Percentiles rank a stretch among this genome's conserved stretches.
Evolutionary conservation across 30 jellyfish, hydroid and myxozoan species (phyloP).

Genomic region (Hydractinia symbiolongicarpus): DNA sequence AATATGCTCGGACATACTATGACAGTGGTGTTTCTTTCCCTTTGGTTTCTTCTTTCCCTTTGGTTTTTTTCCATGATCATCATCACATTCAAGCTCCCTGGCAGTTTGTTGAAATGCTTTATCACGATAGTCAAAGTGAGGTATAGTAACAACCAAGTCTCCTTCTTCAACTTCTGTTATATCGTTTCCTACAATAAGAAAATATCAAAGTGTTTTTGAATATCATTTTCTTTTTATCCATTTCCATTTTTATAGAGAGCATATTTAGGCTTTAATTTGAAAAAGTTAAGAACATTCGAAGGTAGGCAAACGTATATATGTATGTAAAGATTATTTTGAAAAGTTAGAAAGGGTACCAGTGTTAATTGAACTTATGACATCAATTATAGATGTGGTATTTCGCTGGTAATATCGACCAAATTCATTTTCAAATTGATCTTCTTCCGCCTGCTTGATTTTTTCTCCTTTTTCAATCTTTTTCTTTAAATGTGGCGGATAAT

Average conservation of each 20-base stretch:
- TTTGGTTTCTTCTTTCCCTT: too few species aligned
- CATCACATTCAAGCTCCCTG: too few species aligned
- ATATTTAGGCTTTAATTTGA: too few species aligned
- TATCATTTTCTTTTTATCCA: neutral
- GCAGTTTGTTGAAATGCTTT: neutral
- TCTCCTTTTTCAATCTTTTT: slow-evolving; percentile 22
- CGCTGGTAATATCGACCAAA: slow-evolving; percentile 26
- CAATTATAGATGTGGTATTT: neutral
- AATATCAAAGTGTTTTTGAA: neutral
- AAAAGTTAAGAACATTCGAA: too few species aligned
- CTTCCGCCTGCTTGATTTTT: neutral
- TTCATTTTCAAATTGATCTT: slow-evolving; percentile 42
- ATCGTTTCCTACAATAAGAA: slow-evolving; percentile 4
- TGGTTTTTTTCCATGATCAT: too few species aligned
- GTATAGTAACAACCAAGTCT: neutral
- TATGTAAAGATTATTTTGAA: neutral
- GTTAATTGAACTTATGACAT: slow-evolving; percentile 6
- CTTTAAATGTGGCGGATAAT: slow-evolving; percentile 22
- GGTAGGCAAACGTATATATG: too few species aligned
- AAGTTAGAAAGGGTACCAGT: slow-evolving; percentile 3
- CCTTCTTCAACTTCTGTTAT: slow-evolving; percentile 2
- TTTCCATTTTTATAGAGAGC: too few species aligned
- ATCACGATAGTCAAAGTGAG: slow-evolving; percentile 1
- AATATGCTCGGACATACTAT: too few species aligned
- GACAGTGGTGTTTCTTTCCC: too few species aligned